These are phyloP conservation scores for Tenthredo notha DNA, from an alignment of 2,888 invertebrate species.

Conservation along the genomic window DNA sequence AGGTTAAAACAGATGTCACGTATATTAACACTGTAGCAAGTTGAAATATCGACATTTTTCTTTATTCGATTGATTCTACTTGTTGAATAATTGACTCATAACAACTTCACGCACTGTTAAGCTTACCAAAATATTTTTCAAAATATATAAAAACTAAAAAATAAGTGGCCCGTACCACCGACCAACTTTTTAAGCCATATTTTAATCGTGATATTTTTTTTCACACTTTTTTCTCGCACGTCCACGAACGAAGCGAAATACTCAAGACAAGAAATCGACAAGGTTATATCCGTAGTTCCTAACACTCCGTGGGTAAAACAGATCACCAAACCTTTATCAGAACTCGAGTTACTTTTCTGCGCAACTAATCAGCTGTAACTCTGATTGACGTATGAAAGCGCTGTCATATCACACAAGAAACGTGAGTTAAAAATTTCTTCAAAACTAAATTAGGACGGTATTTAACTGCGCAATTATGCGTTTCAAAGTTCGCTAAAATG, in stretches of 20 bases:
- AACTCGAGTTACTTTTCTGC: neutral
- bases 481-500: neutral
- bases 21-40: constrained; percentile 56
- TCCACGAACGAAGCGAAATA: neutral
- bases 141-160: constrained; percentile 55
- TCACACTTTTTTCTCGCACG: neutral
- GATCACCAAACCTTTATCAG: neutral
- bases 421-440: neutral
- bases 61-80: neutral
- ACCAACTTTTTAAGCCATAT: constrained; percentile 48
- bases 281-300: neutral
- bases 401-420: constrained; percentile 32
- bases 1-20: constrained; percentile 65
- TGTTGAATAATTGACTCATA: constrained; percentile 56
- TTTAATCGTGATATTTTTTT: constrained; percentile 25
- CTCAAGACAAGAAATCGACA: neutral
- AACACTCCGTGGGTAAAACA: neutral
- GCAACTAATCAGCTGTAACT: constrained; percentile 20
- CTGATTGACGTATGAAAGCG: constrained; percentile 21
- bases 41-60: constrained; percentile 33
- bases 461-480: neutral
- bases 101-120: neutral
- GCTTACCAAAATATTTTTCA: constrained; percentile 17
- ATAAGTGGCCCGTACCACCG: constrained; percentile 51
- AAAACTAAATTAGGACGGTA: neutral